phyloP scores from a whole-genome alignment of 2,797 vertebrate species.

The Muraenolepis orangiensis region DNA sequence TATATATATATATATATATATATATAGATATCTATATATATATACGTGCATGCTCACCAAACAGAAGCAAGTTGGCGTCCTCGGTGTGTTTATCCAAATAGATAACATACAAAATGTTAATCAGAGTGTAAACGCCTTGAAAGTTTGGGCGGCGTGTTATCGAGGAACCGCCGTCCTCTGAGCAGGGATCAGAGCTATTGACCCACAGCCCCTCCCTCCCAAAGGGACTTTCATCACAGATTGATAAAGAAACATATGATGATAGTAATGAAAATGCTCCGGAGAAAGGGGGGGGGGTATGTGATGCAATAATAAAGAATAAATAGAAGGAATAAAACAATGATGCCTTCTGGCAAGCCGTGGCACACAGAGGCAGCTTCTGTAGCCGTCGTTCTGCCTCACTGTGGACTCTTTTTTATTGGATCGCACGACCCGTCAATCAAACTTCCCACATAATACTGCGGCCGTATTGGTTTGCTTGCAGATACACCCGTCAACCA shows the following conservation, averaged over 20 bases:
- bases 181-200: not conserved
- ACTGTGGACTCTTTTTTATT: not conserved
- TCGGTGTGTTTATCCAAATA: not conserved
- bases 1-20: too few species aligned
- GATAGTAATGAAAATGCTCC: not conserved
- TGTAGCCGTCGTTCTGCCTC: not conserved
- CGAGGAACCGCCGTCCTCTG: not conserved
- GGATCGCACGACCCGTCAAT: not conserved
- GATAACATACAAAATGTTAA: not conserved
- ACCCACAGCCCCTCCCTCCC: not conserved
- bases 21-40: too few species aligned
- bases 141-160: not conserved
- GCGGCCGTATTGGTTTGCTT: not conserved
- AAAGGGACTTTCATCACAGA: not conserved
- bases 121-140: not conserved
- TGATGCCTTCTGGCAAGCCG: not conserved
- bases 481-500: not conserved
- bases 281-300: not conserved
- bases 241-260: not conserved
- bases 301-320: not conserved
- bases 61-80: not conserved
- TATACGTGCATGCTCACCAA: not conserved
- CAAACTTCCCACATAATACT: not conserved
- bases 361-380: not conserved
- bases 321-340: not conserved